Conservation (phyloP, 2,797 vertebrate genomes). For the Gymnoscopelus braueri region DNA sequence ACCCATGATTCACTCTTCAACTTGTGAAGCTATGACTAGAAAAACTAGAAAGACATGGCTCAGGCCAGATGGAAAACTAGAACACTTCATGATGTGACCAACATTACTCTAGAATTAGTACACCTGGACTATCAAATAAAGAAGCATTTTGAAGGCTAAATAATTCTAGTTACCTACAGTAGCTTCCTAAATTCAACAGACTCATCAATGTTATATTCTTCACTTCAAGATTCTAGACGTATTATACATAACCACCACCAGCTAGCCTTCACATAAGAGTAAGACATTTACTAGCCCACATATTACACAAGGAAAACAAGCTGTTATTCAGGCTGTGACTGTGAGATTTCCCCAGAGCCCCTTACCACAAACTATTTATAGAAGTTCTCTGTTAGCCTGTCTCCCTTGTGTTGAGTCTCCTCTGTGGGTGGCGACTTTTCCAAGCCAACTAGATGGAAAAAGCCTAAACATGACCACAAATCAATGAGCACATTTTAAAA, state of each 20-base stretch:
- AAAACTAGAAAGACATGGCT: conserved; percentile 24
- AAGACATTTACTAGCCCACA: conserved; percentile 55
- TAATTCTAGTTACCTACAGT: conserved; percentile 3
- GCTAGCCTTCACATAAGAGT: conserved; percentile 51
- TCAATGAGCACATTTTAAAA: conserved; percentile 28
- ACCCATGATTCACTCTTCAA: conserved; percentile 59
- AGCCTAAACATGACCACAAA: conserved; percentile 37
- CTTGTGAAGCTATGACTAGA: conserved; percentile 45
- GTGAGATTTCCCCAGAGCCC: conserved; percentile 68
- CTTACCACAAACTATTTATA: conserved; percentile 76
- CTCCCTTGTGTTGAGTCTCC: conserved; percentile 60
- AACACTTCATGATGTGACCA: conserved; percentile 13
- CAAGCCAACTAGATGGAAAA: conserved; percentile 52
- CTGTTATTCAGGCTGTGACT: conserved; percentile 71
- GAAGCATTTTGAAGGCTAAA: background rate
- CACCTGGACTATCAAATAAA: conserved; percentile 37
- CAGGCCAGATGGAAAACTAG: conserved; percentile 13
- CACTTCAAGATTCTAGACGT: conserved; percentile 25
- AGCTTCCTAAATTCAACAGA: conserved; percentile 20
- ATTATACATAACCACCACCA: conserved; percentile 45
- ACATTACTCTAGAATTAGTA: conserved; percentile 18
- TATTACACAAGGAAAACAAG: conserved; percentile 72
- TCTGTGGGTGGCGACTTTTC: conserved; percentile 64
- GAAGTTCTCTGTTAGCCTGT: conserved; percentile 59
- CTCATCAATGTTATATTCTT: background rate